Evolutionary conservation across 2,797 vertebrate genomes (phyloP), one percentile per base, ranked within the genome.

Genomic region (Tokudaia muenninki): DNA sequence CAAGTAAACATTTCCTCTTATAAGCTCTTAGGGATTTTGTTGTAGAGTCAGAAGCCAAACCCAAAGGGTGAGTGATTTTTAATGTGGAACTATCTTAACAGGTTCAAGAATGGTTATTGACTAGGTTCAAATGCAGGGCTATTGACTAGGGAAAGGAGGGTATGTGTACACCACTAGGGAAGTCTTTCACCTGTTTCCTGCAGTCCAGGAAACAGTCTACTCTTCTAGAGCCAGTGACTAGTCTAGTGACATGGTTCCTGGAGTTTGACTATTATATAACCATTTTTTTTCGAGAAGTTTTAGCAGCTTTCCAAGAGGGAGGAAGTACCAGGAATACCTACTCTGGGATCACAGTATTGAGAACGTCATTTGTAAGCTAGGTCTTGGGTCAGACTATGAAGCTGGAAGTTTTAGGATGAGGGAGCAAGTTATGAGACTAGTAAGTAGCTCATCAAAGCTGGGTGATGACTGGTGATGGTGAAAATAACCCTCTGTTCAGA

Each of bases 341-440:
- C n/a, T 3, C 24, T 86, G 29, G 84, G 34, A 16, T 19, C 26
- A 70, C 91, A 47, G 41, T 83, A 24, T n/a, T n/a, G 70, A 37
- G 72, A 57, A 57, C 79, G 31, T 22, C 50, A 97, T 65, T 92
- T 82, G 70, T 88, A 86, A 95, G 17, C n/a, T 57, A 88, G 70
- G 44, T 86, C 75, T 50, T 90, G 63, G 59, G 90, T 79, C 92
- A 90, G 87, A 81, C 34, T 87, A 78, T 84, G 92, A 91, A 86
- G 31, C 13, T 92, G 75, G 41, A 95, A 83, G 65, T 93, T 92
- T 94, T 74, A 89, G 17, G 79, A 47, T 87, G 24, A 97, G 95
- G 37, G n/a, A 95, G 4, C 67, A 94, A 78, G 87, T 61, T 97
- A 37, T 41, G n/a, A 97, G 79, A 92, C 93, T 83, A 41, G 31